Percentiles rank a stretch among this genome's conserved stretches.
Conservation (phyloP, 1,140 invertebrate genomes). For the Hycleus cichorii region DNA sequence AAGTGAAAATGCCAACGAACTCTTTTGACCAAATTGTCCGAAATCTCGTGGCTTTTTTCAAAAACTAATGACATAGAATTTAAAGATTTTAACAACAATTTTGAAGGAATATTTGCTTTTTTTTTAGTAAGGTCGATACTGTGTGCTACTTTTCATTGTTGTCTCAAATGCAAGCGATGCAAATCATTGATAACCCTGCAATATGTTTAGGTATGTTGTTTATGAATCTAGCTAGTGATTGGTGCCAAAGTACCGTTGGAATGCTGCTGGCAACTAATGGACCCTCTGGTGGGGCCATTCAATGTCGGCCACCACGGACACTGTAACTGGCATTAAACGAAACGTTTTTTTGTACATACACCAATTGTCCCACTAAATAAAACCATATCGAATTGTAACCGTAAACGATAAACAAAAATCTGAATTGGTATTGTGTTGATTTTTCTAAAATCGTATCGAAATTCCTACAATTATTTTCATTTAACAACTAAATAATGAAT, state of each 20-base stretch:
- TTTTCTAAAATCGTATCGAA: neutral
- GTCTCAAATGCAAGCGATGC: conserved; percentile 20
- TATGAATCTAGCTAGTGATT: conserved; percentile 14
- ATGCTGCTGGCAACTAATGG: conserved; percentile 22
- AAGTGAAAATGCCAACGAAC: too few species aligned
- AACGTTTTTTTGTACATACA: neutral
- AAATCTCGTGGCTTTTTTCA: too few species aligned
- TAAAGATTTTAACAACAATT: too few species aligned
- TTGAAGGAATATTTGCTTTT: too few species aligned
- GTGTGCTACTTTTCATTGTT: conserved; percentile 19
- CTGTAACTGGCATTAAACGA: neutral
- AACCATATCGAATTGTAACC: neutral
- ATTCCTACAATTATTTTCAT: too few species aligned
- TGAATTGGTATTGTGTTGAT: neutral
- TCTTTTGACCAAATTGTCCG: too few species aligned
- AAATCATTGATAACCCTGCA: neutral
- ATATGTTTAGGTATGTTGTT: too few species aligned
- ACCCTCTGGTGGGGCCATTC: conserved; percentile 1
- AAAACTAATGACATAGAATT: too few species aligned
- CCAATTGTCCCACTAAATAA: neutral
- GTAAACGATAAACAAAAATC: neutral
- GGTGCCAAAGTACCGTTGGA: conserved; percentile 36
- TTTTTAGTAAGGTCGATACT: neutral
- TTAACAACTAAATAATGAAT: too few species aligned
- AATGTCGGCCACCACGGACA: neutral